Base-by-base conservation (phyloP, 2,888 invertebrate species). In the Steromphala cineraria region DNA sequence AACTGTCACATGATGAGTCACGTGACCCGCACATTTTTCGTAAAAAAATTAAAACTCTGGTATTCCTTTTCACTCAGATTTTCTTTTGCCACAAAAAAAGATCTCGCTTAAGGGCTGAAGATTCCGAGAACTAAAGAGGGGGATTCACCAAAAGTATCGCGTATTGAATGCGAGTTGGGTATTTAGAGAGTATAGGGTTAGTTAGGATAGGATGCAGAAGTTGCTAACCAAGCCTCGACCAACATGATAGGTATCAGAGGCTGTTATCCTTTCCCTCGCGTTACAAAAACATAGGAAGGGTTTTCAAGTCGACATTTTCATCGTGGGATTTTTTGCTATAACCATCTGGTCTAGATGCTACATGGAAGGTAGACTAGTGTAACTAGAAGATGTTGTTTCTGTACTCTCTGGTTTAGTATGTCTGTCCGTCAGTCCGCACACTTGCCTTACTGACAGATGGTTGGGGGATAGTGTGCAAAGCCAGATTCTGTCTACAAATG, bases 291-390 rank as follows among this genome's bases (percentile, higher is more conserved):
- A 56, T 15, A 15, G 28, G 62, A 28, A 28, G 13, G 10, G 62
- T 62, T 62, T 62, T 62, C 62, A 15, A 62, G 62, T 62, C 62
- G 62, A 62, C 62, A 62, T 62, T 62, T 62, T 62, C 62, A 62
- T 62, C 28, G 15, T 62, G 62, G 24, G 62, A 28, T 62, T 62
- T 62, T 62, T 62, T 28, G 28, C 62, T 28, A n/a, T 28, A 62
- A 62, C 62, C 62, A 62, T 62, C 62, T 62, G 62, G 62, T 62
- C 24, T 24, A 10, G 4, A 10, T 15, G 28, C 28, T 62, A 28
- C 62, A 24, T 15, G 10, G 28, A 28, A n/a, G 24, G 62, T 28
- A 28, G 62, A 15, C 62, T 62, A 28, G 24, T 28, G 62, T 62
- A 62, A 62, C 28, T 24, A 17, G 24, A 28, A 21, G 24, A 24